Conservation (phyloP, 2,113 vertebrate species). For the Pseudorectes ferrugineus region DNA sequence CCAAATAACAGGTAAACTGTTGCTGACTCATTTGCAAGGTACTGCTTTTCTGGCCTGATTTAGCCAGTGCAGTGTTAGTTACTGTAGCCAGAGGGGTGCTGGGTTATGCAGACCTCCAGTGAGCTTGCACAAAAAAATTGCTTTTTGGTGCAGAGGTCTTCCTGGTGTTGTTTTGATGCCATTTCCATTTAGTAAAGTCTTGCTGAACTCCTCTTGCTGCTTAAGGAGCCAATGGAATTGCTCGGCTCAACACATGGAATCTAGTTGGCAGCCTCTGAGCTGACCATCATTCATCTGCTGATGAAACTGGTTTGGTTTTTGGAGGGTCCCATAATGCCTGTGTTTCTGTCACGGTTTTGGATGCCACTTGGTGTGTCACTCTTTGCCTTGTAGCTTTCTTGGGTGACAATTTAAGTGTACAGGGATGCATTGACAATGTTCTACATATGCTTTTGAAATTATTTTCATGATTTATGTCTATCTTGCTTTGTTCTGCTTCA, state of each 20-base stretch:
- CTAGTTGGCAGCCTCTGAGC: background rate
- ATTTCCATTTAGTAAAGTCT: background rate
- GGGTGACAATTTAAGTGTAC: background rate
- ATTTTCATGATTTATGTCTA: background rate
- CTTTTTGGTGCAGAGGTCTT: background rate
- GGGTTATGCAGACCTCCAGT: background rate
- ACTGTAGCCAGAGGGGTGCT: background rate
- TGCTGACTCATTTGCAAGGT: background rate
- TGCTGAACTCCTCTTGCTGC: background rate
- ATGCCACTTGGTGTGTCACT: background rate
- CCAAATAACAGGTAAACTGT: slow-evolving; percentile 84
- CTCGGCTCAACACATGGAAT: background rate
- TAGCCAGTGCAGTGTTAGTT: background rate
- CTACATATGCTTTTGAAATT: background rate
- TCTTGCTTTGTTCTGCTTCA: background rate
- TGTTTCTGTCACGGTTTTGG: background rate
- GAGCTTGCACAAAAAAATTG: background rate
- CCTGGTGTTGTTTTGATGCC: background rate
- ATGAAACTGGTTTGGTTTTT: background rate
- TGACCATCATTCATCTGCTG: background rate
- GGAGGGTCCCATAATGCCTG: background rate
- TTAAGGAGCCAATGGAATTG: background rate
- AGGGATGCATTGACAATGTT: background rate
- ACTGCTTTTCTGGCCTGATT: background rate
- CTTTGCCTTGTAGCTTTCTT: background rate